These are phyloP conservation scores for Philaenus spumarius DNA, from an alignment of 1,140 invertebrate species.

Conservation along the genomic window DNA sequence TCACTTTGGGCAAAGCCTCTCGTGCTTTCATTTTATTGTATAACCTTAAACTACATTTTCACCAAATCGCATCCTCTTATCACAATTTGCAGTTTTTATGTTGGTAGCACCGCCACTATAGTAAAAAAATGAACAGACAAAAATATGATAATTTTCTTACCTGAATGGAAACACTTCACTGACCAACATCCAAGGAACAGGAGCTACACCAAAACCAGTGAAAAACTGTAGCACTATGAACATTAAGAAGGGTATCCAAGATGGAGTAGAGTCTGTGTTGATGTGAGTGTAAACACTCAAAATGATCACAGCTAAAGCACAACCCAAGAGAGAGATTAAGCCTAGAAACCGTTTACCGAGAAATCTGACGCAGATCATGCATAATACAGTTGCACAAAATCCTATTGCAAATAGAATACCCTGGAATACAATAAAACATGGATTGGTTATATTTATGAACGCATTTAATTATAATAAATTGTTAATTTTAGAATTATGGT, in stretches of 20 bases:
- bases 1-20: too few species aligned
- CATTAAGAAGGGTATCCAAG: slow-evolving; percentile 13
- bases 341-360: slow-evolving; percentile 37
- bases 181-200: slow-evolving; percentile 28
- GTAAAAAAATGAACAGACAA: too few species aligned
- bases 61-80: too few species aligned
- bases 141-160: slow-evolving; percentile 5
- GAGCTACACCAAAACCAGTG: slow-evolving; percentile 20
- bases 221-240: slow-evolving; percentile 22
- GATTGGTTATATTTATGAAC: too few species aligned
- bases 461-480: too few species aligned
- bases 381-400: slow-evolving; percentile 21
- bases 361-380: slow-evolving; percentile 22
- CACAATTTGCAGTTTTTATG: too few species aligned
- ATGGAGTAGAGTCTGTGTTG: background rate
- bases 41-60: too few species aligned
- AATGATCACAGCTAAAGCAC: slow-evolving; percentile 23
- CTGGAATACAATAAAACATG: slow-evolving; percentile 11
- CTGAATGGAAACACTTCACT: slow-evolving; percentile 30
- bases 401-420: slow-evolving; percentile 21
- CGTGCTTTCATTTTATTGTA: too few species aligned
- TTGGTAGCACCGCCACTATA: too few species aligned
- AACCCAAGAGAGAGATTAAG: slow-evolving; percentile 30
- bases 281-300: background rate
- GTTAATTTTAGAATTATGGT: too few species aligned